Base-by-base conservation (phyloP, 2,113 vertebrate species). In the Vulpes lagopus region DNA sequence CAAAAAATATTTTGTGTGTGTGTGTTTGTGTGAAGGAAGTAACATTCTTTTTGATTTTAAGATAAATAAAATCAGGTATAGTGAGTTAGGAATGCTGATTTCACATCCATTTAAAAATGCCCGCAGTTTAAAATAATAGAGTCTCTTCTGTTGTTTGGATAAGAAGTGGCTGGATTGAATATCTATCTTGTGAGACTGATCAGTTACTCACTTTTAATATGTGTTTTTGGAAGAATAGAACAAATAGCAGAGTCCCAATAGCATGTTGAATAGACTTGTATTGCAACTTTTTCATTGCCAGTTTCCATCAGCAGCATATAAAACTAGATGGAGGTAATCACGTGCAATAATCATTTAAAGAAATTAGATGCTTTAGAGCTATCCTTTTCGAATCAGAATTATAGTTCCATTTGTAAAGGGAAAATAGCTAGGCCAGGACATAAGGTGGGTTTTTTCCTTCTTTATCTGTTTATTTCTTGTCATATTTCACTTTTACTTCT, bases 401-500 rank as follows among this genome's bases (percentile, higher is more conserved):
- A 65, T 53, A 32, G 19, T 91, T 92, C 32, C 23, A 2, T 94
- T 94, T 92, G 16, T 71, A 90, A 30, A 30, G 38, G 3, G 43
- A 59, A 83, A 64, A n/a, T 55, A 74, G 9, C 27, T 53, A 80
- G 17, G 3, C 15, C 57, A 30, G 22, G 32, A 69, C 35, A 19
- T 57, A 55, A 96, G 27, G 1, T 2, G 12, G 80, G 8, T 59
- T 10, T 80, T 25, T 25, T 27, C 19, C 1, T 0, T 27, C 23
- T 20, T 30, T 71, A 0, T 65, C 76, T 91, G 2, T 91, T 84
- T 9, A 20, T 55, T 89, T 87, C 27, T 96, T 62, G 22, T 3
- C 12, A 59, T 69, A 74, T 30, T 19, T 90, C 81, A 89, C 53
- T 94, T 87, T 93, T 69, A 55, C 73, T 81, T 94, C 81, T 78